These are phyloP conservation scores for Pristis pectinata DNA, from an alignment of 2,797 vertebrate genomes.

Conservation along the genomic window DNA sequence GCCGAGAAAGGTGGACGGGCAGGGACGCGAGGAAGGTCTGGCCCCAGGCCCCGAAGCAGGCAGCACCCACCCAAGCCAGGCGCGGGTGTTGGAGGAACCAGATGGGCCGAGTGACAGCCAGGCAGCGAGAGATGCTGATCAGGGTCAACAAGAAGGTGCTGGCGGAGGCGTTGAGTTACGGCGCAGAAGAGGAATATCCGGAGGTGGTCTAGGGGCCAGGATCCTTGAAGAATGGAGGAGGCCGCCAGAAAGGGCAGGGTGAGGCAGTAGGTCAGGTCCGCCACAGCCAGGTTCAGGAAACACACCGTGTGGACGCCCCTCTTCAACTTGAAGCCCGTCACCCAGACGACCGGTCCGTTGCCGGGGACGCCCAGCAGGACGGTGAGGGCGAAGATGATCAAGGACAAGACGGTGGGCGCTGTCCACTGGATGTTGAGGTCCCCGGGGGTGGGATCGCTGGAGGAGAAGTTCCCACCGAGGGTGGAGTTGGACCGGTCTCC, in stretches of 20 bases:
- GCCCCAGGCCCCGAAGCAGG: neutral
- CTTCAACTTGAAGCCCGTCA: neutral
- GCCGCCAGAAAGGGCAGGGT: conserved; percentile 73
- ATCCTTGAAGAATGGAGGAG: conserved; percentile 47
- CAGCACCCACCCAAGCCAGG: neutral
- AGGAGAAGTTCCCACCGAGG: no score
- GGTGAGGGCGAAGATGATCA: neutral
- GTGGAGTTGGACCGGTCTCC: no score
- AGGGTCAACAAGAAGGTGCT: neutral
- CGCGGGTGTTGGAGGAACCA: neutral
- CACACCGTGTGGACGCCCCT: neutral
- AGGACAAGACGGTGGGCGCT: no score
- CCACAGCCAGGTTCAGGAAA: conserved; percentile 44
- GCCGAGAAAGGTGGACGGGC: neutral
- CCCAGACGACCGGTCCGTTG: neutral
- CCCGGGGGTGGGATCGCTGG: no score
- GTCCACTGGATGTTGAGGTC: no score
- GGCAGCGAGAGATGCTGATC: neutral
- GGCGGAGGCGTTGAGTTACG: neutral
- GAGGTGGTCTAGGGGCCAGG: neutral
- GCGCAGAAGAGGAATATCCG: neutral
- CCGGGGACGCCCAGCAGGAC: neutral
- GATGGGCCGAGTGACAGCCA: neutral
- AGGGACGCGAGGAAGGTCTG: no score
- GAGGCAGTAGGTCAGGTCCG: conserved; percentile 61